Evolutionary conservation across 1,140 invertebrate species (phyloP), one percentile per base, ranked within the genome.

Genomic region (Eriosoma lanigerum): DNA sequence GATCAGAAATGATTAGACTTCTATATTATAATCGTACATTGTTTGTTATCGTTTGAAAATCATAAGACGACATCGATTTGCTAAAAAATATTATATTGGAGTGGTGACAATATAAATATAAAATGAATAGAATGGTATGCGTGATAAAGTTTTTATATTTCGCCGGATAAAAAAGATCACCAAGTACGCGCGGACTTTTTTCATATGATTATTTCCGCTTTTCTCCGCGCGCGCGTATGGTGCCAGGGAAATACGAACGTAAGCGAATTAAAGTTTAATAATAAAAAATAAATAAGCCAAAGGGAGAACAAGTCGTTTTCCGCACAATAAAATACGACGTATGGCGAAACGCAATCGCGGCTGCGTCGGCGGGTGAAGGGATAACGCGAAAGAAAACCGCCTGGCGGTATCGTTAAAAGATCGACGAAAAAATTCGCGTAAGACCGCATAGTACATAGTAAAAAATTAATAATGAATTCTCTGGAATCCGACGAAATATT

Each of bases 201-300:
- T n/a, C n/a, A n/a, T n/a, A n/a, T n/a, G n/a, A n/a, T n/a, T n/a
- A n/a, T 64, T 44, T 13, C 21, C 21, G 19, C 62, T n/a, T 68
- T 48, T 48, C 12, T 26, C 9, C 21, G 5, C 38, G n/a, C 19
- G 44, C 26, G 24, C 29, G 26, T 24, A 26, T 24, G 62, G 3
- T 44, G 19, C 38, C 13, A 24, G 62, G 32, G 32, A 6, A 68
- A 46, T 26, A 13, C 64, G 64, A 21, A 68, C 24, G 52, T 44
- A 75, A 75, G 60, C 52, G 73, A 76, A 76, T 76, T 76, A 58
- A 76, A 76, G 52, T 76, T 76, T 76, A 76, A 76, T 76, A 76
- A 76, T 38, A 75, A 52, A 54, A 12, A 54, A 13, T 58, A 38
- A n/a, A 10, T 38, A 38, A 56, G 15, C 58, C 44, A 44, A 21